Percentiles rank a stretch among this genome's conserved stretches.
Evolutionary conservation across 2,888 invertebrate genomes (phyloP).

Genomic region (Temnothorax ravouxi): DNA sequence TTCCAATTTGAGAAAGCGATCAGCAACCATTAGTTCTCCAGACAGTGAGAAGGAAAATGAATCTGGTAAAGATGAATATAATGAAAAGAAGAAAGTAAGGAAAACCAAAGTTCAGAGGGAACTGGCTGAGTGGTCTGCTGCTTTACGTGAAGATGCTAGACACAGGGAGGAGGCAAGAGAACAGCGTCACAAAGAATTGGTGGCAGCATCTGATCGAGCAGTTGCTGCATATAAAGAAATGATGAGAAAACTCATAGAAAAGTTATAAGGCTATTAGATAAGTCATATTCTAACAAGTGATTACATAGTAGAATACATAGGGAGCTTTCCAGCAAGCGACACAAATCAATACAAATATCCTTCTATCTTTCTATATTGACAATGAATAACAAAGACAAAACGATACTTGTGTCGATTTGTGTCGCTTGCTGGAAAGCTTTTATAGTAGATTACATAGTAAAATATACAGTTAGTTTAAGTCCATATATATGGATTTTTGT

Average conservation of each 20-base stretch:
- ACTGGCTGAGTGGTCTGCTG: not conserved
- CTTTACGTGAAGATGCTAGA: conserved; percentile 27
- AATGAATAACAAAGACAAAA: too few relatives aligned
- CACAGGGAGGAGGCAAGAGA: not conserved
- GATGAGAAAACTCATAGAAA: conserved; percentile 19
- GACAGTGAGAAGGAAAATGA: not conserved
- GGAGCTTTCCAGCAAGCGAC: too few relatives aligned
- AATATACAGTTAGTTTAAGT: too few relatives aligned
- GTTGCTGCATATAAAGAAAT: conserved; percentile 7
- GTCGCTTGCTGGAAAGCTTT: too few relatives aligned
- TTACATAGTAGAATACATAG: too few relatives aligned
- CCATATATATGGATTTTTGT: too few relatives aligned
- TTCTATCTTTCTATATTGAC: too few relatives aligned
- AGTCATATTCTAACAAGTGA: too few relatives aligned
- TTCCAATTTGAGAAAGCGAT: conserved; percentile 27
- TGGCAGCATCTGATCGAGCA: conserved; percentile 18
- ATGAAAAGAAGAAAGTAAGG: not conserved
- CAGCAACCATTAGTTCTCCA: not conserved
- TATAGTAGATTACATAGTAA: too few relatives aligned
- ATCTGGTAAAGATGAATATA: not conserved
- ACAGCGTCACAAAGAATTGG: not conserved
- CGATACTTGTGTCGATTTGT: too few relatives aligned
- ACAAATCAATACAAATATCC: too few relatives aligned
- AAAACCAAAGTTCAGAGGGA: conserved; percentile 8
- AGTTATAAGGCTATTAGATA: not conserved